Base-by-base conservation (phyloP, 1,140 invertebrate species). In the Drosophila sp. region DNA sequence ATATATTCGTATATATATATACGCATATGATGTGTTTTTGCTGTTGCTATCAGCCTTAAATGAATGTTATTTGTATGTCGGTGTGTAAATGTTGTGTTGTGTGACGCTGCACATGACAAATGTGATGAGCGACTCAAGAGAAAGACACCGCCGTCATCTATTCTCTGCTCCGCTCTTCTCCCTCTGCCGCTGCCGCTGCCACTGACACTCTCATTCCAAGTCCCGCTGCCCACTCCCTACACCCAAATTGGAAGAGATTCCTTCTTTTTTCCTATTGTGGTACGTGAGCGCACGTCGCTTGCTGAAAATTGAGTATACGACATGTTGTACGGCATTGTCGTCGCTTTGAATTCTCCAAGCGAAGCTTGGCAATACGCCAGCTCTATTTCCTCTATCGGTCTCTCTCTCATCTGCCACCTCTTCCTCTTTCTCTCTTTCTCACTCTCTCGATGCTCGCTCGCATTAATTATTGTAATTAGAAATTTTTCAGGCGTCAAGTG, bases 381-480 rank as follows among this genome's bases (percentile, higher is more conserved):
- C 51, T 16, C 6, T 14, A 9, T 4, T 8, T 21, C 7, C 14
- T 11, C 40, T 56, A 8, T 18, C 27, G 8, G 8, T 3, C n/a
- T 27, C 11, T 51, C 27, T 32, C 7, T 21, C 8, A n/a, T 8
- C 8, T 16, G 4, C 21, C 21, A n/a, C 43, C 27, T 29, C 4
- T 18, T 27, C 0, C 13, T 25, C 11, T 32, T 2, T 4, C 11
- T n/a, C 5, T 9, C 21, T 41, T 9, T 59, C 32, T 50, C 0
- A n/a, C n/a, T 2, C 7, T 34, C 21, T 58, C 7, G 8, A 7
- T 67, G 13, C 50, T 13, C 9, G 21, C 59, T 61, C 57, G 80
- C 76, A 82, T 83, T 82, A 83, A 82, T 83, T 82, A 83, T 82
- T 79, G 80, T 82, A 83, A 82, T 82, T 82, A 82, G 65, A 82